Conservation (phyloP, 1,140 invertebrate species). For the Drosophila melanica region DNA sequence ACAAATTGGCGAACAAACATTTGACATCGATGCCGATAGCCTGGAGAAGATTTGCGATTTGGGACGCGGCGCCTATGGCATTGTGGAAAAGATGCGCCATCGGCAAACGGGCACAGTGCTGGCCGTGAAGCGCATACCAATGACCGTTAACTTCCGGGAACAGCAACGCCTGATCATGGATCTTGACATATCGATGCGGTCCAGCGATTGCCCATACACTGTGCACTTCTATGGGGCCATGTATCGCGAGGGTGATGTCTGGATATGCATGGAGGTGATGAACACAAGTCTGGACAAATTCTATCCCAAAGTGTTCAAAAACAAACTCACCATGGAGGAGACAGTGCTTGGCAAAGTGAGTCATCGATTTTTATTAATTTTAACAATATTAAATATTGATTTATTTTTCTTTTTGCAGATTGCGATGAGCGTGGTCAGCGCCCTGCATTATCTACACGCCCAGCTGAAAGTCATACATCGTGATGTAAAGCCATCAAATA, state of each 20-base stretch:
- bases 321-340: slow-evolving; percentile 93
- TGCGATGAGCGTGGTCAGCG: slow-evolving; percentile 96
- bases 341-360: slow-evolving; percentile 92
- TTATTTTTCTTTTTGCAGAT: slow-evolving; percentile 86
- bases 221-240: slow-evolving; percentile 99
- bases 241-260: slow-evolving; percentile 97
- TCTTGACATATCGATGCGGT: slow-evolving; percentile 96
- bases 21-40: slow-evolving; percentile 96
- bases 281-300: slow-evolving; percentile 98
- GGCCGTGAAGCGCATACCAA: slow-evolving; percentile 98
- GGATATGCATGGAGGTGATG: slow-evolving; percentile 99
- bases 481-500: slow-evolving; percentile 99
- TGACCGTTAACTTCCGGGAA: slow-evolving; percentile 96
- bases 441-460: slow-evolving; percentile 96
- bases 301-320: slow-evolving; percentile 93
- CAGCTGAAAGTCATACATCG: slow-evolving; percentile 97
- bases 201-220: slow-evolving; percentile 97
- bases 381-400: neutral
- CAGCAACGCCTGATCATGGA: slow-evolving; percentile 97
- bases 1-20: slow-evolving; percentile 93
- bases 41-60: slow-evolving; percentile 94
- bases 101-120: slow-evolving; percentile 94
- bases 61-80: slow-evolving; percentile 97
- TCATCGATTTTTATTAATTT: neutral
- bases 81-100: slow-evolving; percentile 98